Percentiles rank a stretch among this genome's conserved stretches.
phyloP scores from a whole-genome alignment of 2,888 invertebrate genomes.

The Heteromyza rotundicornis region DNA sequence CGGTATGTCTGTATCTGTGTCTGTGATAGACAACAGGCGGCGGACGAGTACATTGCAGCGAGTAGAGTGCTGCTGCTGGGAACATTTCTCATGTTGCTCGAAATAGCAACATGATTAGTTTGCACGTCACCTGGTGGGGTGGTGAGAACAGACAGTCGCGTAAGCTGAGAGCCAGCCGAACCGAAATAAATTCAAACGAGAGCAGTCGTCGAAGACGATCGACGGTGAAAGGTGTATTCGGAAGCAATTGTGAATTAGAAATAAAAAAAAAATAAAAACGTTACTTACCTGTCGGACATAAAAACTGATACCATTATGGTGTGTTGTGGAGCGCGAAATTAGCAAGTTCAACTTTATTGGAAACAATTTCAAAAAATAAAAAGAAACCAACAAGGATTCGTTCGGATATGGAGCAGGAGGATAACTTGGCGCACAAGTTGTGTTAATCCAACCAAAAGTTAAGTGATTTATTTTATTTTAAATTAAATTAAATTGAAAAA shows the following conservation, averaged over 20 bases:
- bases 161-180: constrained; percentile 1
- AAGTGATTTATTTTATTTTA: background rate
- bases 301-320: background rate
- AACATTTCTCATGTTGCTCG: constrained; percentile 21
- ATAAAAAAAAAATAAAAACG: too few relatives aligned
- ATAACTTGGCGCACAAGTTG: background rate
- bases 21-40: background rate
- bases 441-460: background rate
- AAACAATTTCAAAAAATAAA: too few relatives aligned
- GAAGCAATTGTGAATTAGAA: background rate
- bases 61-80: too few relatives aligned
- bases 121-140: constrained; percentile 51
- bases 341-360: background rate
- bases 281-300: constrained; percentile 1
- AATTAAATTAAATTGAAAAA: background rate
- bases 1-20: background rate
- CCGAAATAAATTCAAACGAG: constrained; percentile 21
- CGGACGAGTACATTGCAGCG: too few relatives aligned
- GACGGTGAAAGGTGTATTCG: constrained; percentile 34
- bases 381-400: too few relatives aligned
- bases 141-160: constrained; percentile 3
- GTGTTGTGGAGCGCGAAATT: background rate
- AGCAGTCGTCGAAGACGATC: constrained; percentile 44
- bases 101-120: constrained; percentile 50
- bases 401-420: background rate